phyloP scores from a whole-genome alignment of 2,113 vertebrate genomes.

The Indri indri region DNA sequence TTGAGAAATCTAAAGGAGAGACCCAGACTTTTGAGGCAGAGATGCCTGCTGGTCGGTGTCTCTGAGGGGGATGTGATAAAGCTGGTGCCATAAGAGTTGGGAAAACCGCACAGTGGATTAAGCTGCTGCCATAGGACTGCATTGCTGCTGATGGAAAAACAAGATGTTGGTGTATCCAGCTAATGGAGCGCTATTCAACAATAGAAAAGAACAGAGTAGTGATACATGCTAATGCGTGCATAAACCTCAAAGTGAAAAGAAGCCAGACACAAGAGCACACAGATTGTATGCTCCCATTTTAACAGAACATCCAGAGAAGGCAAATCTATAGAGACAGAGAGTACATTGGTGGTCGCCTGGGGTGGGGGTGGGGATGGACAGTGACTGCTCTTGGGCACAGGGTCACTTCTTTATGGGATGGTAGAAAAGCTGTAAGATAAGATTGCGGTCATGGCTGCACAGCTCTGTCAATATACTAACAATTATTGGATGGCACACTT shows the following conservation, averaged over 20 bases:
- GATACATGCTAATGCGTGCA: neutral
- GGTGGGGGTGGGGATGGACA: too few relatives aligned
- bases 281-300: neutral
- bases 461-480: neutral
- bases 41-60: neutral
- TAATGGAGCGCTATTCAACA: neutral
- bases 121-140: neutral
- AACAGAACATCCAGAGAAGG: neutral
- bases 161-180: fast-evolving
- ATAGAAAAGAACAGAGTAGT: neutral
- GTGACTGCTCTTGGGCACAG: neutral
- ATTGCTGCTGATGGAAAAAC: neutral
- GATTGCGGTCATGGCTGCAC: neutral
- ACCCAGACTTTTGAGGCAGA: neutral
- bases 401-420: too few relatives aligned
- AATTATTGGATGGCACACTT: neutral
- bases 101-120: neutral
- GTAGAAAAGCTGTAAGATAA: neutral
- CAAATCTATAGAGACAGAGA: neutral
- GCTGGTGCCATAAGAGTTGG: neutral
- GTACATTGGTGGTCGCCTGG: neutral
- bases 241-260: neutral
- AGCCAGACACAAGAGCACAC: neutral
- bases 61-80: neutral
- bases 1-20: neutral